Base-by-base conservation (phyloP, 2,888 invertebrate species). In the Chymomyza amoena region DNA sequence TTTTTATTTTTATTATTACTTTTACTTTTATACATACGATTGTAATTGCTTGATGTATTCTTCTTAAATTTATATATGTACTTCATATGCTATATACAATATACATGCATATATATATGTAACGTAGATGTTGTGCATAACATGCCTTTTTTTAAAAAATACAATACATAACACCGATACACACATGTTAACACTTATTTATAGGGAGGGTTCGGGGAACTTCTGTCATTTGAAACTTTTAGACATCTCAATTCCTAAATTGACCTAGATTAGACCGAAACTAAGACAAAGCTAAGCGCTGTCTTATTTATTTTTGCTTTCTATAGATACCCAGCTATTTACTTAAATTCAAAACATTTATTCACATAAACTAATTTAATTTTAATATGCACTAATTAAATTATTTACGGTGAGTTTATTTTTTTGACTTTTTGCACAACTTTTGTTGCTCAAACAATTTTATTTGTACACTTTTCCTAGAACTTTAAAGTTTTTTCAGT, bases 21-120 rank as follows among this genome's bases (percentile, higher is more conserved):
- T 76, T 84, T 75, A 78, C 77, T 73, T 78, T 89, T 80, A 77
- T 84, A 83, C 78, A 78, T 89, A 90, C 90, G 89, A 88, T 81
- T 90, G 89, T 88, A 87, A 90, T 88, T 84, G 84, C 84, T 84
- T 84, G 73, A 85, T 78, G 39, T 45, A 4, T 83, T 89, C 13
- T 32, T 52, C 79, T 80, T 83, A 81, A 78, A 75, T 78, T 78
- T 77, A 70, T 78, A n/a, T n/a, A 77, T 73, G 78, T 81, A 76
- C 32, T 62, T 68, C 63, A 78, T 75, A 72, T 76, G 72, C 70
- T 77, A 86, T 78, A 79, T 80, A 57, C 57, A 20, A 52, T 72
- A 73, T 66, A 64, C 68, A 73, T 76, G 69, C 77, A 74, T 87
- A 82, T n/a, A n/a, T n/a, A n/a, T 73, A 74, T 72, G 73, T 84